Conservation (phyloP, 2,797 vertebrate genomes). For the Takifugu ocellatus region DNA sequence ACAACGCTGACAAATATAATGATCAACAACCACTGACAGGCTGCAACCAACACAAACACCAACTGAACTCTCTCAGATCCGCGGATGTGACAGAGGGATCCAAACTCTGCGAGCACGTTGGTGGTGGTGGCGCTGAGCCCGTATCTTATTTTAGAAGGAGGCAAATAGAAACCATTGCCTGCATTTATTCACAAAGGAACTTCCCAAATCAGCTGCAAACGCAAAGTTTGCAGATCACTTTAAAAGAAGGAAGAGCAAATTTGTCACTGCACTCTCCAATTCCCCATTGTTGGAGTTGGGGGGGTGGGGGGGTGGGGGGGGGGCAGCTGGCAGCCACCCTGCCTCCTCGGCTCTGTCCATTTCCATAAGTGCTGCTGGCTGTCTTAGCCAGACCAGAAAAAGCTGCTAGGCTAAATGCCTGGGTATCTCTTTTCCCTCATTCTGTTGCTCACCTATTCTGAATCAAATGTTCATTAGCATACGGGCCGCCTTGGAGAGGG, state of each 20-base stretch:
- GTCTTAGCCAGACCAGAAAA: constrained; percentile 77
- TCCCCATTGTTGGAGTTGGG: constrained; percentile 59
- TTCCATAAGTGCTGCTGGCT: constrained; percentile 85
- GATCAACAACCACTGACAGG: constrained; percentile 56
- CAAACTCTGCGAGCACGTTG: constrained; percentile 16
- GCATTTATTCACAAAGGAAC: constrained; percentile 55
- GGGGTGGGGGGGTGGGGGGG: constrained; percentile 39
- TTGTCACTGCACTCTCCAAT: constrained; percentile 42
- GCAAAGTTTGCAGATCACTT: constrained; percentile 51
- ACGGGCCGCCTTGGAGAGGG: constrained; percentile 70
- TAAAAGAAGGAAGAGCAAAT: constrained; percentile 57
- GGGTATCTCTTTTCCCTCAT: constrained; percentile 74
- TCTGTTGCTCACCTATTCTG: constrained; percentile 63
- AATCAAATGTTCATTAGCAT: constrained; percentile 82
- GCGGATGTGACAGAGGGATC: constrained; percentile 33
- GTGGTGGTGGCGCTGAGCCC: constrained; percentile 14
- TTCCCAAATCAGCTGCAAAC: constrained; percentile 44
- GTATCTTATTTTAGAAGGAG: constrained; percentile 33
- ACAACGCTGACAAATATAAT: constrained; percentile 61
- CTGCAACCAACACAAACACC: constrained; percentile 21
- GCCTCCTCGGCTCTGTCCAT: constrained; percentile 75
- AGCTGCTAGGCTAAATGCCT: constrained; percentile 79
- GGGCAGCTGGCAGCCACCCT: constrained; percentile 53
- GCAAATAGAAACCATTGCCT: constrained; percentile 37
- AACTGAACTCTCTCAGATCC: constrained; percentile 21